These are phyloP conservation scores for Microctenopoma steveboyesi DNA, from an alignment of 2,797 vertebrate species.

Conservation along the genomic window DNA sequence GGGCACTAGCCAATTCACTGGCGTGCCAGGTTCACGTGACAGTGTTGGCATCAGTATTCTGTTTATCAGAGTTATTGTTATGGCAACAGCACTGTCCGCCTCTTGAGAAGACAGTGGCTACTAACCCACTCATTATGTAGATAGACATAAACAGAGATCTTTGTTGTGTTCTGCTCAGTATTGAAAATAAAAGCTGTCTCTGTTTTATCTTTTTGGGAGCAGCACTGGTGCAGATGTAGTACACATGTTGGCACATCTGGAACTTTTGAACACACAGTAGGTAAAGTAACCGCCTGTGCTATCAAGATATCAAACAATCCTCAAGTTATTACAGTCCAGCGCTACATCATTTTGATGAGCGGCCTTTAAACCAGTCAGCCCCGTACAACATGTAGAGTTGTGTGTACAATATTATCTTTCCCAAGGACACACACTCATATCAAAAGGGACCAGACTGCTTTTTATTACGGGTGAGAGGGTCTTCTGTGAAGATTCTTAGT, in stretches of 20 bases:
- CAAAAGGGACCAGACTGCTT: too few species aligned
- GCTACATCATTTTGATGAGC: background rate
- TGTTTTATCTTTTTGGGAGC: conserved; percentile 17
- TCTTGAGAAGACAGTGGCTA: conserved; percentile 41
- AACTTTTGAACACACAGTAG: background rate
- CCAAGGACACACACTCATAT: too few species aligned
- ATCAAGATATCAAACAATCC: background rate
- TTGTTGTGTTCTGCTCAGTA: conserved; percentile 32
- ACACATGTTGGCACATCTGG: too few species aligned
- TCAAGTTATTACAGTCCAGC: too few species aligned
- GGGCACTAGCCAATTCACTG: background rate
- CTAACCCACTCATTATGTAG: conserved; percentile 48
- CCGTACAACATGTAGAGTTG: background rate
- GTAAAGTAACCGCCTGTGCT: background rate
- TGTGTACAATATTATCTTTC: background rate
- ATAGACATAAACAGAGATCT: conserved; percentile 43
- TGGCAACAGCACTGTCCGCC: conserved; percentile 45
- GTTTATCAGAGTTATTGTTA: conserved; percentile 55
- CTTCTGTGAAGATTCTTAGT: too few species aligned
- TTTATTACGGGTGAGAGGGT: too few species aligned
- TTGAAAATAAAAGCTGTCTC: conserved; percentile 23
- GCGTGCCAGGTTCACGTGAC: conserved; percentile 10
- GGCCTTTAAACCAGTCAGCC: background rate
- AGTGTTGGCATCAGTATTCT: conserved; percentile 17
- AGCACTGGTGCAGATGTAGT: too few species aligned